Base-by-base conservation (phyloP, 2,888 invertebrate species). In the Chromoteleia sp. region DNA sequence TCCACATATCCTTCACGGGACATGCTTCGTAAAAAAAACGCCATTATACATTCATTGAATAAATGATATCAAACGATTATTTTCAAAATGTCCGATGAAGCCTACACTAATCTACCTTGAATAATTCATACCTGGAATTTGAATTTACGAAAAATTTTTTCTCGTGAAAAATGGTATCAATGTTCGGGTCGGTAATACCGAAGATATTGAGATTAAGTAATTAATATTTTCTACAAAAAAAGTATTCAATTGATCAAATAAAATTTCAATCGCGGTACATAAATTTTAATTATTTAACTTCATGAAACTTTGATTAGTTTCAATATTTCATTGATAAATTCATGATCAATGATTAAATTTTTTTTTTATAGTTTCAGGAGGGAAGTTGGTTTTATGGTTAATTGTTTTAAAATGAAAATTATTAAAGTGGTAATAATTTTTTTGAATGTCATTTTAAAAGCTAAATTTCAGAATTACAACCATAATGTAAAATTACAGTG, bases 11-110 rank as follows among this genome's bases (percentile, higher is more conserved):
- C 33, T 7, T 39, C 25, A 10, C 7, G 25, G 21, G 19, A 50
- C 50, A 15, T 50, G 25, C 3, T 29, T 5, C 36, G 21, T n/a
- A n/a, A 3, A 29, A 67, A 65, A 67, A 54, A 52, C 0, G 29
- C 21, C n/a, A 54, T 67, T 65, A 65, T 65, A 52, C 29, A 52
- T 67, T 54, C 52, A 43, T 15, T 30, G 54, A 67, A 67, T 54
- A 67, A 67, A 39, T 52, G 65, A 65, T 65, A 65, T 52, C 39
- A 52, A 65, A 65, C 39, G 50, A 50, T 50, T 50, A 39, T 48
- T 48, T 63, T 48, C 33, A 10, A 48, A 45, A 63, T 25, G 50
- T 5, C 10, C 48, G 19, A 63, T 45, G 48, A 33, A 25, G 14
- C 50, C 33, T 48, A 39, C 36, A 50, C 50, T 50, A 21, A 50